Evolutionary conservation across 2,888 invertebrate genomes (phyloP), one percentile per base, ranked within the genome.

Genomic region (Diaperis boleti): DNA sequence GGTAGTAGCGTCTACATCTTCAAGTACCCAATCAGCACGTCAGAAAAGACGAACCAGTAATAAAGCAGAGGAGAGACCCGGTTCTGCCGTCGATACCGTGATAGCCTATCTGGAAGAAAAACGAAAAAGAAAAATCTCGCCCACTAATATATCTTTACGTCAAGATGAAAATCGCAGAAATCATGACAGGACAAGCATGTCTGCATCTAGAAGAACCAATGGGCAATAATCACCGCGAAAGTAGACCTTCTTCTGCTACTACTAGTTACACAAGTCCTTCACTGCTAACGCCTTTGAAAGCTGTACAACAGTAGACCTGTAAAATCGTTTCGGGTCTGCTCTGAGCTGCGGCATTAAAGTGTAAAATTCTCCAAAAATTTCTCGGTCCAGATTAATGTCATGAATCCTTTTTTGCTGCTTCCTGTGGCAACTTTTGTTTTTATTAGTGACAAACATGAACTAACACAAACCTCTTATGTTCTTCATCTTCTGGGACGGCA

Each of bases 1-100:
- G 31, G 31, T 31, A 31, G 31, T 31, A 31, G 31, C 31, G 31
- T 31, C 31, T 31, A 31, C 31, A 31, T 31, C 31, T 31, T 31
- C 31, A 31, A 31, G 31, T 31, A 31, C 5, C 10, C 31, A 31
- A 31, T 31, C 31, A 31, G 31, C 31, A 31, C 31, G 31, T 31
- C 31, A 31, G 31, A 31, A 31, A 31, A 31, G 31, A 31, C 31
- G 31, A 31, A 31, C 8, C 31, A 31, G 31, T 31, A n/a, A 8
- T 31, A 31, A 31, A 31, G 31, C 31, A 31, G 31, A 31, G 31
- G 31, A 31, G 31, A 31, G 31, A 31, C n/a, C 31, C 31, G 31
- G 31, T 31, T 31, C 31, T 31, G 31, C n/a, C 31, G 31, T 31
- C 31, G 31, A 31, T 31, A 31, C 31, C 5, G 31, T 31, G 31